Percentiles rank a stretch among this genome's conserved stretches.
phyloP scores from a whole-genome alignment of 2,797 vertebrate genomes.

The Notamacropus eugenii region DNA sequence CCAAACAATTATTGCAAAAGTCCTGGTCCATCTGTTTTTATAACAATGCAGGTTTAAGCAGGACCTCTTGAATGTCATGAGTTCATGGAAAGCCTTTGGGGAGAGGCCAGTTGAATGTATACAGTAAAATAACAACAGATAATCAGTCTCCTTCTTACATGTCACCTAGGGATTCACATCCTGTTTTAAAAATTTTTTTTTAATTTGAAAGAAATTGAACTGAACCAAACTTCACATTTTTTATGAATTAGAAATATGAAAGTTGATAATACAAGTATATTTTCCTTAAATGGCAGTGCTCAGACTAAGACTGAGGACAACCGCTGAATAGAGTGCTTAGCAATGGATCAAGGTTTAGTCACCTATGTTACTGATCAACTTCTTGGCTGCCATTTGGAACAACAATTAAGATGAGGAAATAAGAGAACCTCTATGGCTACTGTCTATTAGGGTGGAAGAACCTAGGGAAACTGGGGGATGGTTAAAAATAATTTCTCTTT shows the following conservation, averaged over 20 bases:
- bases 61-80: neutral
- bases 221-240: neutral
- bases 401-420: neutral
- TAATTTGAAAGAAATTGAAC: neutral
- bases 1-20: constrained; percentile 35
- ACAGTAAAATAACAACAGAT: neutral
- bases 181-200: neutral
- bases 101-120: neutral
- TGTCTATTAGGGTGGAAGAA: neutral
- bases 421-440: neutral
- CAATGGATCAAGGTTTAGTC: neutral
- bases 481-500: neutral
- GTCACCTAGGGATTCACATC: neutral
- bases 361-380: neutral
- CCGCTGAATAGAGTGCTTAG: neutral
- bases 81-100: neutral
- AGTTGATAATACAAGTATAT: neutral
- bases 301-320: neutral
- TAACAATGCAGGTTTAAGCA: constrained; percentile 39
- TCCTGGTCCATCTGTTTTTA: constrained; percentile 66
- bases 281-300: neutral
- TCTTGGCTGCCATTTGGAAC: constrained; percentile 1
- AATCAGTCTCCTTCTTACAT: neutral
- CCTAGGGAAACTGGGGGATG: neutral
- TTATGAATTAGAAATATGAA: neutral